Conservation (phyloP, 1,140 invertebrate species). For the Trachymyrmex septentrionalis region DNA sequence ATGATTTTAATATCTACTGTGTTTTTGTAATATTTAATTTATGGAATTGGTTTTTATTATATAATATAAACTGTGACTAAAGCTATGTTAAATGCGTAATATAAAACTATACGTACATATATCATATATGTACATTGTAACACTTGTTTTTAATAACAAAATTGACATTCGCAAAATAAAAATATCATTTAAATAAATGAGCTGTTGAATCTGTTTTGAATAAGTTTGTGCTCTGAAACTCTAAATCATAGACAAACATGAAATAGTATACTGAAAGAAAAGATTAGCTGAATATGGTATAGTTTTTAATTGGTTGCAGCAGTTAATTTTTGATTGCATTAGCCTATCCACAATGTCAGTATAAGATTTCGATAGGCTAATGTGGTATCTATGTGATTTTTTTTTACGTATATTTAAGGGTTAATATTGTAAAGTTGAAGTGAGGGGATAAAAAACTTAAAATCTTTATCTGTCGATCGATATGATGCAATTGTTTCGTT, state of each 20-base stretch:
- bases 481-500: too few relatives aligned
- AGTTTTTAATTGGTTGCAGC: too few relatives aligned
- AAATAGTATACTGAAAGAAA: background rate
- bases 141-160: background rate
- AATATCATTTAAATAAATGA: background rate
- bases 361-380: too few relatives aligned
- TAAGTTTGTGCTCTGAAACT: background rate
- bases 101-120: background rate
- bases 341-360: too few relatives aligned
- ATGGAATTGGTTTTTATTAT: background rate
- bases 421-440: too few relatives aligned
- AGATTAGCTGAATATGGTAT: too few relatives aligned
- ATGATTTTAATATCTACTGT: background rate
- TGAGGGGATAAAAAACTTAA: too few relatives aligned
- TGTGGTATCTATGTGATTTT: too few relatives aligned
- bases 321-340: too few relatives aligned
- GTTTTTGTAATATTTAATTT: background rate
- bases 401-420: too few relatives aligned
- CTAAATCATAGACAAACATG: too few relatives aligned
- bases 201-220: background rate
- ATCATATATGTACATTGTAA: background rate
- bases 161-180: conserved; percentile 17
- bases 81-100: background rate
- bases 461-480: too few relatives aligned
- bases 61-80: background rate